Evolutionary conservation across 2,113 vertebrate species (phyloP).

Genomic region (Donacobius atricapilla): DNA sequence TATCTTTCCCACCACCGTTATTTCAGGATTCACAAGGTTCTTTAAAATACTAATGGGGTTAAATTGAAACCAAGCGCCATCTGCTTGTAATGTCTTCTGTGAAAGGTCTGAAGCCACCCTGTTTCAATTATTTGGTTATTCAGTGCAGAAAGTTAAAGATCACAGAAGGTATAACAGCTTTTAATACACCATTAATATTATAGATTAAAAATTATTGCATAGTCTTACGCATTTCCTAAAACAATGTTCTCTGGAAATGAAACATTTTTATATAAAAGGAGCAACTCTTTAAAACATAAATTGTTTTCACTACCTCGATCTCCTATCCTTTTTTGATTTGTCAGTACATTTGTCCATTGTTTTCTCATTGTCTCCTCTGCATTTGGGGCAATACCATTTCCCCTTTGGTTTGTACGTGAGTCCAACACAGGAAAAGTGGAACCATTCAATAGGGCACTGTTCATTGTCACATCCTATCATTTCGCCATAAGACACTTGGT

Average conservation of each 20-base stretch:
- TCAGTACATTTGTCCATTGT: slow-evolving; percentile 96
- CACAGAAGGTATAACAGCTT: slow-evolving; percentile 78
- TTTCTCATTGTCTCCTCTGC: slow-evolving; percentile 94
- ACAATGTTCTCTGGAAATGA: slow-evolving; percentile 71
- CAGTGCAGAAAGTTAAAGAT: slow-evolving; percentile 80
- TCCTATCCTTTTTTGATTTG: slow-evolving; percentile 91
- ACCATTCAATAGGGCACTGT: slow-evolving; percentile 94
- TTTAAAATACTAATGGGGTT: slow-evolving; percentile 42
- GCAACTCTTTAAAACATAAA: slow-evolving; percentile 65
- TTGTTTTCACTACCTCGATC: slow-evolving; percentile 88
- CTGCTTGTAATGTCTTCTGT: slow-evolving; percentile 53
- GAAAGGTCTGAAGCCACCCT: slow-evolving; percentile 70
- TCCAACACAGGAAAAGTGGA: slow-evolving; percentile 92
- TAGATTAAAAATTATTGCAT: slow-evolving; percentile 85
- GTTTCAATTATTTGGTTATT: slow-evolving; percentile 77
- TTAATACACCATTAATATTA: slow-evolving; percentile 79
- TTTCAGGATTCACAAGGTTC: slow-evolving; percentile 10
- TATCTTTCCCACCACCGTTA: slow-evolving; percentile 34
- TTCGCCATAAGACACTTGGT: slow-evolving; percentile 92
- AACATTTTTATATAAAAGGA: slow-evolving; percentile 77
- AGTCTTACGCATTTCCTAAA: slow-evolving; percentile 81
- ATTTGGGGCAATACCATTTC: slow-evolving; percentile 95
- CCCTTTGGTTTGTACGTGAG: slow-evolving; percentile 96
- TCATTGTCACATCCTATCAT: slow-evolving; percentile 97
- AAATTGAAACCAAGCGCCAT: slow-evolving; percentile 18